Base-by-base conservation (phyloP, 2,888 invertebrate genomes). In the Tetranychus piercei region DNA sequence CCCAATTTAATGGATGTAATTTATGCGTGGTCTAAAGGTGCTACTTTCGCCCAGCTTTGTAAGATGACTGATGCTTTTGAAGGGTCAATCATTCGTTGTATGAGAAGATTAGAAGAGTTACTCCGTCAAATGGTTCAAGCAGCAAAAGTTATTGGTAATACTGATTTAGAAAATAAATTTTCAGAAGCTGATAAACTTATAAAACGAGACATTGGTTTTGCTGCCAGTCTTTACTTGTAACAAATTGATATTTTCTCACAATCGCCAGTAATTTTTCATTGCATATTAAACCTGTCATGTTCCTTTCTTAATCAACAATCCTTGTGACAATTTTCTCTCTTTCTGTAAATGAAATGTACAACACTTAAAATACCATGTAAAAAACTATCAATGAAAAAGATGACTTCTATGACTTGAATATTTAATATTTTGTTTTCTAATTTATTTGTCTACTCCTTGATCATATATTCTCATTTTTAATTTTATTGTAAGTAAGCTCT, bases 121-220 rank as follows among this genome's bases (percentile, higher is more conserved):
- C 83, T 99, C 11, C 85, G 99, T 72, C 96, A 99, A 83, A 88
- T 99, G 86, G 90, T 91, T 79, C 94, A 94, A 83, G 96, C 96
- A 2, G 89, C 95, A 2, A 96, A 94, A 85, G 93, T 92, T 79
- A 96, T 97, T 79, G 97, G 96, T 20, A 96, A 95, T 82, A 89
- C 90, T 0, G 94, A 94, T 79, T 85, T 97, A 78, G 96, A 97
- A 84, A 90, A 90, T 80, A 97, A 96, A 84, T 97, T 97, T 84
- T 89, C 90, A 78, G 91, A 92, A 81, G 83, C 81, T 64, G 83
- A 95, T 78, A 90, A 90, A 80, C 83, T 91, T 78, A 87, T 99
- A 76, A 99, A 99, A 83, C 87, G 99, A 78, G 99, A 99, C 83
- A 99, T 99, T 81, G 92, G 99, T n/a, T 99, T 99, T 84, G 99